Base-by-base conservation (phyloP, 2,113 vertebrate genomes). In the Pelobates fuscus region DNA sequence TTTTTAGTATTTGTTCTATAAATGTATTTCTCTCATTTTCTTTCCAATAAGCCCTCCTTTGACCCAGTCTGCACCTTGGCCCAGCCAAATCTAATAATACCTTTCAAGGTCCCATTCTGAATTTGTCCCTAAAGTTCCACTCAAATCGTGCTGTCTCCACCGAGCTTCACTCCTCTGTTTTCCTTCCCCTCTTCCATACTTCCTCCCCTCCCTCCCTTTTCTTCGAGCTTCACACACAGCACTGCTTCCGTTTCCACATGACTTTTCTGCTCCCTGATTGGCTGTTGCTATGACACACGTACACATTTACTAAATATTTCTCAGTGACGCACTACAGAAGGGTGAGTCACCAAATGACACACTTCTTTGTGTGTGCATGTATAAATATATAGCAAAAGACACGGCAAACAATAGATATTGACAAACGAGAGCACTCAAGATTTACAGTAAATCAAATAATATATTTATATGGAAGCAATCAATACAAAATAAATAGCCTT, bases 291-390 rank as follows among this genome's bases (percentile, higher is more conserved):
- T 18, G 70, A 1, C 26, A 63, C 59, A 7, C 24, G 4, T 52
- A 32, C 59, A 72, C 70, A 63, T 49, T 72, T 23, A 12, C 24
- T 3, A 14, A 11, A 18, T 68, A 29, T 8, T 55, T 55, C 27
- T 3, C 24, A 2, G 70, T 72, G 70, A 63, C 70, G 70, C 70
- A 72, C 24, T 6, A 4, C 14, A 17, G 23, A 61, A 20, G 15
- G 27, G 26, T 72, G 70, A 72, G 58, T 72, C 70, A 63, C 29
- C 70, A 8, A 30, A 2, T 24, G 30, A 43, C 55, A 68, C 21
- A 14, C 4, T 18, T 49, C 44, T 49, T 18, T 49, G 12, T 49
- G 12, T 49, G 12, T 49, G 44, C 15, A 14, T 49, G 17, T 49
- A 49, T 49, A 49, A 49, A 17, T 49, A 49, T 17, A 49, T 5